phyloP scores from a whole-genome alignment of 1,140 invertebrate genomes.

The Aricia agestis region DNA sequence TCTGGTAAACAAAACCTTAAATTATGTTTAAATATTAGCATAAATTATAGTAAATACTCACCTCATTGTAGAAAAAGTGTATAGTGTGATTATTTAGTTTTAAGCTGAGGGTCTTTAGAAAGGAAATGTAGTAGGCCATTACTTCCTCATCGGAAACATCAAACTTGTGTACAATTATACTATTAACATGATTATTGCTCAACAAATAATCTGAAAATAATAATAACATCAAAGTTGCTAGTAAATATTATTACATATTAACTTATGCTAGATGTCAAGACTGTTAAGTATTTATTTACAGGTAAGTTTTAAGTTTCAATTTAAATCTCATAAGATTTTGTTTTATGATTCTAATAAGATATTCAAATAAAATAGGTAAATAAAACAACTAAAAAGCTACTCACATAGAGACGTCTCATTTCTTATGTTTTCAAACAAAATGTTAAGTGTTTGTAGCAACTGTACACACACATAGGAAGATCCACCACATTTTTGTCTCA shows the following conservation, averaged over 20 bases:
- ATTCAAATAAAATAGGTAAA: background rate
- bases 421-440: slow-evolving; percentile 99
- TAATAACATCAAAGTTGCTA: background rate
- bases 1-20: no score
- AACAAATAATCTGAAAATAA: slow-evolving; percentile 96
- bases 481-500: slow-evolving; percentile 96
- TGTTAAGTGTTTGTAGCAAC: slow-evolving; percentile 97
- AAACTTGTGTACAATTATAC: slow-evolving; percentile 99
- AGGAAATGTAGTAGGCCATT: slow-evolving; percentile 99
- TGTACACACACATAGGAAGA: slow-evolving; percentile 97
- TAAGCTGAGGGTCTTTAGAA: slow-evolving; percentile 97
- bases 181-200: slow-evolving; percentile 99
- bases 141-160: slow-evolving; percentile 99
- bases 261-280: no score
- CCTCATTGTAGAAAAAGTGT: slow-evolving; percentile 99
- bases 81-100: slow-evolving; percentile 99
- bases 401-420: slow-evolving; percentile 99
- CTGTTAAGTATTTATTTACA: no score
- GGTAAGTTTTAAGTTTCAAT: no score
- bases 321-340: no score
- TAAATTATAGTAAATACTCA: slow-evolving; percentile 67
- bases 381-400: slow-evolving; percentile 55
- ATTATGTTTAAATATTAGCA: background rate
- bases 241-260: background rate
- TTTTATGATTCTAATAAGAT: background rate